Base-by-base conservation (phyloP, 2,888 invertebrate genomes). In the Melinaea menophilus region DNA sequence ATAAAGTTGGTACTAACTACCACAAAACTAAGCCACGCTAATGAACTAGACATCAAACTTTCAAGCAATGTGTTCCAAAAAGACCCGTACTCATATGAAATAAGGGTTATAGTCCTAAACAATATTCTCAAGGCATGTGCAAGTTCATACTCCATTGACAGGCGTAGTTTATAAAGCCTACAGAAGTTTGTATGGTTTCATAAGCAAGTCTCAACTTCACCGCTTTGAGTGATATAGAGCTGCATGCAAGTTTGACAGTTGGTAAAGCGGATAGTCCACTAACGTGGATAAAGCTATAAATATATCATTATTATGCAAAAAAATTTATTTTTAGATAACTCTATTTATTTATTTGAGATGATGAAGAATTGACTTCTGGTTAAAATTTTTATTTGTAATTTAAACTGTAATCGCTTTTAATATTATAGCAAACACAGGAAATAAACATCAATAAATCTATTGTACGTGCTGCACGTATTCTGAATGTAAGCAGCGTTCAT, bases 91-190 rank as follows among this genome's bases (percentile, higher is more conserved):
- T 51, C 9, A 31, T 51, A 31, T 7, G 31, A 7, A 22, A 12
- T 41, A 55, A 13, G 51, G 33, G 51, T 59, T 31, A 34, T 37
- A 13, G 12, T 34, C 12, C 47, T 34, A 54, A 48, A 41, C 4
- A 47, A 22, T 56, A 31, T 56, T 65, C 55, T 58, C 58, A 58
- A 64, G 33, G 59, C 22, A 56, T 60, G 55, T 12, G 55, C 31
- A 45, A 33, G 56, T 34, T 58, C 9, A 34, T 31, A 37, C 57
- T 37, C 35, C 54, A 60, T 58, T 55, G 57, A 61, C 56, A 57
- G 58, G 58, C 31, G 61, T 61, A 56, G 60, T 61, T 63, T 63
- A 65, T 62, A 67, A 47, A 65, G 62, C 64, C 59, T n/a, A 54
- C 60, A 62, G 58, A 61, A 58, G 61, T 22, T 61, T 61, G 5